phyloP scores from a whole-genome alignment of 1,140 invertebrate genomes.

The Dolichoris vasculosae region DNA sequence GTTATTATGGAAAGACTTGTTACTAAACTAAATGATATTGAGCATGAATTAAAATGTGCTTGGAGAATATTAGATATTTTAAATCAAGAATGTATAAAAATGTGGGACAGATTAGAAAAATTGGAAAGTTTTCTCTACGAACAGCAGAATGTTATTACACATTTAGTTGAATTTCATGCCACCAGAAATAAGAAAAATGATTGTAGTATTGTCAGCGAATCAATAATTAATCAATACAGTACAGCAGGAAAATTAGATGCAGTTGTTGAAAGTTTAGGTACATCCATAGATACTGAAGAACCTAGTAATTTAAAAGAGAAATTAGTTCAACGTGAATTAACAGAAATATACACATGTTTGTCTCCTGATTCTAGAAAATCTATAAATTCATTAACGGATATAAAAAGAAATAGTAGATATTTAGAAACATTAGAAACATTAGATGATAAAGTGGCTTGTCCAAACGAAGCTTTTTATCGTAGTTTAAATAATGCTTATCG shows the following conservation, averaged over 20 bases:
- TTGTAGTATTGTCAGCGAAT: slow-evolving; percentile 58
- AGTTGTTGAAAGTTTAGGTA: slow-evolving; percentile 68
- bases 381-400: slow-evolving; percentile 68
- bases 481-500: slow-evolving; percentile 91
- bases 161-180: slow-evolving; percentile 87
- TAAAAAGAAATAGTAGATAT: slow-evolving; percentile 66
- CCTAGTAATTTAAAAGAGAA: slow-evolving; percentile 68
- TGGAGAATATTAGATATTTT: slow-evolving; percentile 93
- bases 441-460: slow-evolving; percentile 76
- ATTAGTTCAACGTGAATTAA: slow-evolving; percentile 67
- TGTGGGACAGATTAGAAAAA: slow-evolving; percentile 94
- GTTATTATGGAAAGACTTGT: slow-evolving; percentile 91
- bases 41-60: slow-evolving; percentile 92
- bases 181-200: slow-evolving; percentile 66
- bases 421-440: slow-evolving; percentile 72
- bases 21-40: slow-evolving; percentile 87
- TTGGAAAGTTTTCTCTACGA: slow-evolving; percentile 91
- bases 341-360: slow-evolving; percentile 68
- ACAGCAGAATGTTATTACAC: slow-evolving; percentile 93
- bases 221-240: slow-evolving; percentile 60
- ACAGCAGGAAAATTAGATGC: slow-evolving; percentile 68
- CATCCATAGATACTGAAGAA: slow-evolving; percentile 69
- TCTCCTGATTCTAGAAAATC: slow-evolving; percentile 66
- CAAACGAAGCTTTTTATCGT: slow-evolving; percentile 91
- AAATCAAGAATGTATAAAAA: slow-evolving; percentile 93